Base-by-base conservation (phyloP, 2,113 vertebrate species). In the Pluvialis apricaria region DNA sequence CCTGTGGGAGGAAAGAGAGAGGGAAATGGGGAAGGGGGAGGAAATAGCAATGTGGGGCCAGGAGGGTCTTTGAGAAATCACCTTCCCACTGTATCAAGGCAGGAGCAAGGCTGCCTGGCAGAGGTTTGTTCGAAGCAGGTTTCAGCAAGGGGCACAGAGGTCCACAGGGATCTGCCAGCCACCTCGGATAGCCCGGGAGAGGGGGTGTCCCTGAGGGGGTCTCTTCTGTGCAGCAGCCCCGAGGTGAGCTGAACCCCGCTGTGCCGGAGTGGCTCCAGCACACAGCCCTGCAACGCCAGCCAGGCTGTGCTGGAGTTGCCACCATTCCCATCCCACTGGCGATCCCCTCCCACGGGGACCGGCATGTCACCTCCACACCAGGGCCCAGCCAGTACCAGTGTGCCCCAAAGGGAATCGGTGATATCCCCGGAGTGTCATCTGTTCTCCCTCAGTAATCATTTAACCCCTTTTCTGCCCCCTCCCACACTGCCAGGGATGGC, bases 211-310 rank as follows among this genome's bases (percentile, higher is more conserved):
- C 47, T 13, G 16, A 28, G 19, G 13, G 40, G n/a, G 28, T 70
- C 36, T 73, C 15, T 44, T n/a, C 31, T 14, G 15, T 34, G 20
- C 32, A 28, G 38, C 38, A 73, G n/a, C 52, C 21, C 79, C 4
- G 2, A 34, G 29, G 22, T 42, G 29, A 92, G 75, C 40, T 29
- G 29, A 90, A 42, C 36, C 12, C 4, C 0, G 0, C 40, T 52
- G 31, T 11, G 15, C 38, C 1, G 0, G n/a, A 22, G 9, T 29
- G 17, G 36, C 8, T 32, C 7, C 3, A 4, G 49, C 29, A 36
- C 2, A 0, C 66, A 64, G 52, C 32, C 52, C 24, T 55, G 36
- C 57, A 20, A 3, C 0, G 0, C 73, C 45, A 51, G 61, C 19
- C 31, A 58, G 31, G 66, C 49, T n/a, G 13, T 83, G 66, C 47